A percentile compares a stretch with the other conserved stretches of the same genome.
Conservation (phyloP, 53 echinoderm and acorn worm genomes). For the Luidia sarsii region DNA sequence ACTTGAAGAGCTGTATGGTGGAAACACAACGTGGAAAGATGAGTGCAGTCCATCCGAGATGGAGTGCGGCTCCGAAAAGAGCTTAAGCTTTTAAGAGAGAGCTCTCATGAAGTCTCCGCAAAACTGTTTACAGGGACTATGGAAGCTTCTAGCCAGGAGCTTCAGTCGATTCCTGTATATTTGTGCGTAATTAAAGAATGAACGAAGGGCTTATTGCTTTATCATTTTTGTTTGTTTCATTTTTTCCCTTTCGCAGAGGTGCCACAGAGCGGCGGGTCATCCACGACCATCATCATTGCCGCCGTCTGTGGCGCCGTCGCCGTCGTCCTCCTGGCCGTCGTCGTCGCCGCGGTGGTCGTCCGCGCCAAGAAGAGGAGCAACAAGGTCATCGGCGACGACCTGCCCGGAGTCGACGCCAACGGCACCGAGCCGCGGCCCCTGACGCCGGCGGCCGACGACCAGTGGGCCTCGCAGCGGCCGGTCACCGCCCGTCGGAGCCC, state of each 20-base stretch:
- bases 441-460: background rate
- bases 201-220: no score
- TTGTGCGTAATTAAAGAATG: no score
- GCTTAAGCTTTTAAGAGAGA: no score
- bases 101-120: no score
- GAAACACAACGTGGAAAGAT: no score
- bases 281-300: conserved; percentile 1
- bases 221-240: no score
- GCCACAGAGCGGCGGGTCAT: background rate
- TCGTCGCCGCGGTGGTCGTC: conserved; percentile 3
- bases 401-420: background rate
- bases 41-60: no score
- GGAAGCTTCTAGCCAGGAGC: no score
- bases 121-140: no score
- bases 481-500: background rate
- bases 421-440: background rate
- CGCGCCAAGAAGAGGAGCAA: conserved; percentile 3
- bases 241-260: background rate
- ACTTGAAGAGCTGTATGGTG: no score
- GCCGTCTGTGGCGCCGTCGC: conserved; percentile 28
- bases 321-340: background rate
- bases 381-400: background rate
- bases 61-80: no score
- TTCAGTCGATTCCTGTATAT: no score
- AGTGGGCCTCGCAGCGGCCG: conserved; percentile 16